Base-by-base conservation (phyloP, 2,113 vertebrate species). In the Aspiorhynchus laticeps region DNA sequence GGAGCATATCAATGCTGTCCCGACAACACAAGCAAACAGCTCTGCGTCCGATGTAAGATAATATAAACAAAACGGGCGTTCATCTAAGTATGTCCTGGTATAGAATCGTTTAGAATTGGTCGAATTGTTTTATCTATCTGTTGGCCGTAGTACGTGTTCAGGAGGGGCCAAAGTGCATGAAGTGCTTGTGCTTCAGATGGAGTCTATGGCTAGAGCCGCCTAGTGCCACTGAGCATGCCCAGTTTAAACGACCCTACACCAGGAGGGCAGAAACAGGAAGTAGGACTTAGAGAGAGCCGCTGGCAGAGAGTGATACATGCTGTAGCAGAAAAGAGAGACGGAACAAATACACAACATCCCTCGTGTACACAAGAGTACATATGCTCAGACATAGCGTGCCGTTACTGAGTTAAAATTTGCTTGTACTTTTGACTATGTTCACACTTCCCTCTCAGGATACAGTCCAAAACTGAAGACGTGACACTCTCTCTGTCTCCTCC, bases 91-190 rank as follows among this genome's bases (percentile, higher is more conserved):
- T 88, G 88, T 93, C 89, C 91, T 92, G 90, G 87, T 90, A 91
- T 92, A 90, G 88, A 87, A 91, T 91, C 3, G 10, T 87, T 89
- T 84, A 28, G 14, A 83, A 53, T 76, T 78, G 76, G 43, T 81
- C 46, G 7, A 78, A 33, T 31, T 3, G 4, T 28, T 11, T 53
- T 9, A 78, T 21, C 24, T 56, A 38, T 67, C 15, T 67, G 51
- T 36, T 80, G 43, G 85, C 67, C 71, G 24, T 63, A 48, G 24
- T 82, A 69, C 24, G 61, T 80, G 43, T 86, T 88, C 65, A 74
- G 33, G 80, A 83, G 87, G 92, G 94, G 94, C 92, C 94, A 95
- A 95, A 95, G 95, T 95, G 95, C 95, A 93, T 95, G 93, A 94
- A 95, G 95, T 95, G 95, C 94, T 92, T 94, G 94, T 94, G 94